These are phyloP conservation scores for Tachysurus fulvidraco DNA, from an alignment of 2,113 vertebrate genomes.

Conservation along the genomic window DNA sequence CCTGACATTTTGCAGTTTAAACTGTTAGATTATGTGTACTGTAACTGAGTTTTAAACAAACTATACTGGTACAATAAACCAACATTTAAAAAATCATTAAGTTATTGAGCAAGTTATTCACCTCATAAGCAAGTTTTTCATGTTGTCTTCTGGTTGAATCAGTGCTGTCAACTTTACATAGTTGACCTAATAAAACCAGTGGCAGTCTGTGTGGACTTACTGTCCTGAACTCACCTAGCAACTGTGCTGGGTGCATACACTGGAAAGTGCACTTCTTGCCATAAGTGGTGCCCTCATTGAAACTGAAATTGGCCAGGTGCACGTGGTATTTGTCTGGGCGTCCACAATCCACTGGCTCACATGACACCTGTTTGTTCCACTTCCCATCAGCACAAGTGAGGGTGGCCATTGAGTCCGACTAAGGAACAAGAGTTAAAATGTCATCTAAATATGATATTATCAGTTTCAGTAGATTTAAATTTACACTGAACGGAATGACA, in stretches of 20 bases:
- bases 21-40: not conserved
- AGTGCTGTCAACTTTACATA: slow-evolving; percentile 16
- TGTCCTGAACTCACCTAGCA: slow-evolving; percentile 80
- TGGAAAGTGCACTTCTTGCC: slow-evolving; percentile 89
- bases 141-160: not conserved
- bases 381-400: slow-evolving; percentile 91
- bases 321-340: slow-evolving; percentile 92
- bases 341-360: slow-evolving; percentile 93
- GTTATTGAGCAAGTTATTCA: not conserved
- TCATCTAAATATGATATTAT: not conserved
- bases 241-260: slow-evolving; percentile 86
- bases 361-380: slow-evolving; percentile 92
- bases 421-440: slow-evolving; percentile 12
- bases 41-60: not conserved
- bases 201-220: not conserved
- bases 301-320: slow-evolving; percentile 88
- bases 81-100: not conserved
- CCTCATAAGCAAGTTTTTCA: not conserved
- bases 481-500: not conserved
- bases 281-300: slow-evolving; percentile 89
- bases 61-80: not conserved
- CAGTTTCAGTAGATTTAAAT: not conserved
- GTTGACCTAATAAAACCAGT: slow-evolving; percentile 9
- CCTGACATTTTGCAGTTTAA: not conserved
- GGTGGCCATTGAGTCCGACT: slow-evolving; percentile 78